Conservation (phyloP, 2,888 invertebrate genomes). For the Acrobasis repandana region DNA sequence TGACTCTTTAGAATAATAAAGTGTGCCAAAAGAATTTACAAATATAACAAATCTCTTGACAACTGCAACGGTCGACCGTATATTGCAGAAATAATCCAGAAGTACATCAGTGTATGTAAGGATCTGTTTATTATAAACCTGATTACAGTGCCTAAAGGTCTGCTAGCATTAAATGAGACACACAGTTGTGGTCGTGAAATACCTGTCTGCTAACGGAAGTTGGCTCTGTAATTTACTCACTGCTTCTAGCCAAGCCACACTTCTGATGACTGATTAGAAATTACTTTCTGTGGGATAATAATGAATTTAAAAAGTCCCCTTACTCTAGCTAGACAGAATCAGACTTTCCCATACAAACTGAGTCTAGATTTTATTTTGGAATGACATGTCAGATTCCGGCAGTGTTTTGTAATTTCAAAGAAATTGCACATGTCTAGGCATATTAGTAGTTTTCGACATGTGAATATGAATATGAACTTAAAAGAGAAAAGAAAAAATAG, state of each 20-base stretch:
- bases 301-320: neutral
- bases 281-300: neutral
- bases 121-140: slow-evolving; percentile 11
- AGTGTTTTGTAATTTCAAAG: too few species aligned
- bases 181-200: slow-evolving; percentile 1
- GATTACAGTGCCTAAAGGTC: slow-evolving; percentile 5
- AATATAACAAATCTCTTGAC: too few species aligned
- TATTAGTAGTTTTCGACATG: too few species aligned
- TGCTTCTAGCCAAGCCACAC: neutral
- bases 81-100: neutral
- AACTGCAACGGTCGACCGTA: neutral
- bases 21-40: too few species aligned
- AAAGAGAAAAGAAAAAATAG: too few species aligned
- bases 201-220: slow-evolving; percentile 8
- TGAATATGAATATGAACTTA: too few species aligned
- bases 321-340: too few species aligned
- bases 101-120: neutral
- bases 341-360: too few species aligned
- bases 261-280: slow-evolving; percentile 7
- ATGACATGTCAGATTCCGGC: too few species aligned
- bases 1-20: neutral
- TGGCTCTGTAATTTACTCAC: slow-evolving; percentile 1
- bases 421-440: too few species aligned
- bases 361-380: too few species aligned
- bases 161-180: slow-evolving; percentile 8